Percentiles rank a stretch among this genome's conserved stretches.
phyloP scores from a whole-genome alignment of 2,113 vertebrate species.

The Corythoichthys haematopterus region DNA sequence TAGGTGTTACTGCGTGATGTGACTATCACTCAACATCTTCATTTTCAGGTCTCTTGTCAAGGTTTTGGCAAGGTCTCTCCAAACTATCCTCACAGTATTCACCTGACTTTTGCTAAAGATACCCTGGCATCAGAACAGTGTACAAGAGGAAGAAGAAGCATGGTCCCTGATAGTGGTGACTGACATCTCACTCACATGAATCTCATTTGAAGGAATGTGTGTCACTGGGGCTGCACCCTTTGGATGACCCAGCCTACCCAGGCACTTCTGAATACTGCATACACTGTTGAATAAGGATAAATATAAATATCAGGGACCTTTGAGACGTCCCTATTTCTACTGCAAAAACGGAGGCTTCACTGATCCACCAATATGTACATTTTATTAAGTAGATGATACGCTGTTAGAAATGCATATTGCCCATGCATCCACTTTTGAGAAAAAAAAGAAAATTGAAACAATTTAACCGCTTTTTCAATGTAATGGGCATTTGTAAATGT shows the following conservation, averaged over 20 bases:
- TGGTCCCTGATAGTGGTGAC: conserved; percentile 25
- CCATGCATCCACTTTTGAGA: background rate
- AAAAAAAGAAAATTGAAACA: too few relatives aligned
- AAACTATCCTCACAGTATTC: conserved; percentile 54
- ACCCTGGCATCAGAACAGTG: conserved; percentile 29
- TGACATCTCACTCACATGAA: conserved; percentile 38
- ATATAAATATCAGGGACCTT: background rate
- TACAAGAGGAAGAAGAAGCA: conserved; percentile 21
- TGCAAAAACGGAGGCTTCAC: background rate
- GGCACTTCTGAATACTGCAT: background rate
- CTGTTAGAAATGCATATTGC: background rate
- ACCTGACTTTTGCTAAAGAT: conserved; percentile 43
- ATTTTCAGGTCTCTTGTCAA: conserved; percentile 25
- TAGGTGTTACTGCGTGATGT: conserved; percentile 23
- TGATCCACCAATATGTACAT: background rate
- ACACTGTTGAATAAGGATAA: background rate
- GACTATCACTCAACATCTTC: conserved; percentile 31
- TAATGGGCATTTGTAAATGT: background rate
- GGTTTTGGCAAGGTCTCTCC: conserved; percentile 29
- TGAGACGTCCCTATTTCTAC: background rate
- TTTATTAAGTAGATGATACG: background rate
- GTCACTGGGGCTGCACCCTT: background rate
- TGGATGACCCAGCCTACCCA: background rate
- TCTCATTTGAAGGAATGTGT: conserved; percentile 6
- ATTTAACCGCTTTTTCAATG: too few relatives aligned